A percentile compares a stretch with the other conserved stretches of the same genome.
These are phyloP conservation scores for Myiagra hebetior DNA, from an alignment of 2,113 vertebrate genomes.

Conservation along the genomic window DNA sequence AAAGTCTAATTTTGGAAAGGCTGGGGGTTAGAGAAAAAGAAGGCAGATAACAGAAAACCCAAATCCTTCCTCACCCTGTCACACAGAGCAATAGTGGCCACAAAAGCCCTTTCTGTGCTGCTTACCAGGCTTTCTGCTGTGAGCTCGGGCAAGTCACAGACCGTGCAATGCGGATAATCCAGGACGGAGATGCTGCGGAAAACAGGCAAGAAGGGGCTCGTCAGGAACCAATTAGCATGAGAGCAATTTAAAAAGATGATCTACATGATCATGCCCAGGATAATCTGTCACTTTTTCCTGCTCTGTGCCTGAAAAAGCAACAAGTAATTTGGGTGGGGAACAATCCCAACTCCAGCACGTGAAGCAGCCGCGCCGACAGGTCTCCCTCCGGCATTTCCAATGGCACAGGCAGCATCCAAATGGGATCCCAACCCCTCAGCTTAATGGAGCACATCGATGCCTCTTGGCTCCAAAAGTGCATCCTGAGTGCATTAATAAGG, in stretches of 20 bases:
- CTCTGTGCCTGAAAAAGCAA: not conserved
- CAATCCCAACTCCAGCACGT: not conserved
- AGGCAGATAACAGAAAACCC: not conserved
- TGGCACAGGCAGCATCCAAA: not conserved
- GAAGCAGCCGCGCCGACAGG: accelerated
- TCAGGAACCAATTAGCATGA: not conserved
- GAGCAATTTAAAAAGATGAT: not conserved
- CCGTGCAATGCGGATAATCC: conserved; percentile 89
- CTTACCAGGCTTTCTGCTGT: conserved; percentile 95
- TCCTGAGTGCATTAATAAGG: not conserved
- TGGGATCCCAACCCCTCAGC: not conserved
- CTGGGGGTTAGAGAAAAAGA: not conserved
- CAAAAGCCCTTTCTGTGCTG: not conserved
- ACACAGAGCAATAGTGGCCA: not conserved
- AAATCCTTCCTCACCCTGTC: not conserved
- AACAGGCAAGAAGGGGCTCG: not conserved
- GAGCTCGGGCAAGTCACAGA: conserved; percentile 92
- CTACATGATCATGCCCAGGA: not conserved
- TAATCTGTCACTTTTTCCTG: not conserved
- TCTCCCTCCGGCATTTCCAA: not conserved
- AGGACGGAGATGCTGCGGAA: conserved; percentile 85
- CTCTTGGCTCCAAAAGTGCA: not conserved
- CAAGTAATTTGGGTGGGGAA: not conserved
- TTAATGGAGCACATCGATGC: not conserved
- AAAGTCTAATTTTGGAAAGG: not conserved